Percentiles rank a stretch among this genome's conserved stretches.
Conservation (phyloP, 37 sponge, comb jelly and placozoan species). For the Haliclona indistincta region DNA sequence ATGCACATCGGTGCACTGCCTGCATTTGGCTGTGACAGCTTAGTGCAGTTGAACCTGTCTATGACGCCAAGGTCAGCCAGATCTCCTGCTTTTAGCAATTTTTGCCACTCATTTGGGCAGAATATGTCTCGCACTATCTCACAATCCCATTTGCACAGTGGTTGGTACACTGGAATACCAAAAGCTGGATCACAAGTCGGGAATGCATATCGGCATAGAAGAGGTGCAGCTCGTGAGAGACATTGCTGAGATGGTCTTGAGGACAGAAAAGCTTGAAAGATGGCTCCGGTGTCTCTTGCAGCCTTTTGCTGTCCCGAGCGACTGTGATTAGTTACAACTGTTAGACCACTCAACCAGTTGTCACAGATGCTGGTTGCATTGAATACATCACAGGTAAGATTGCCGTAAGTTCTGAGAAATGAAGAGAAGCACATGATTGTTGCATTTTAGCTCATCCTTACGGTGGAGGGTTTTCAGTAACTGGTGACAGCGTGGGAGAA, state of each 20-base stretch:
- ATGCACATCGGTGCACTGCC: constrained; percentile 69
- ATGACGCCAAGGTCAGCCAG: constrained; percentile 18
- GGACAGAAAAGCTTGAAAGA: neutral
- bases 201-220: constrained; percentile 69
- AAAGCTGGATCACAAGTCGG: constrained; percentile 72
- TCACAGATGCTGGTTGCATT: constrained; percentile 1
- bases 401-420: constrained; percentile 46
- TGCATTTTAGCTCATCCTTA: neutral
- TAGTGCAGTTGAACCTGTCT: constrained; percentile 42
- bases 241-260: constrained; percentile 21
- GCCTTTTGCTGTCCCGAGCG: neutral
- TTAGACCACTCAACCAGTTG: neutral
- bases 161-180: constrained; percentile 37
- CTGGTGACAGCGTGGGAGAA: neutral
- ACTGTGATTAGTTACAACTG: constrained; percentile 25
- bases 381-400: constrained; percentile 47
- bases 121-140: constrained; percentile 25
- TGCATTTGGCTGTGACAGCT: constrained; percentile 28
- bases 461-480: neutral
- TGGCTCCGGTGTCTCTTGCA: neutral
- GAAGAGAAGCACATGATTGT: neutral
- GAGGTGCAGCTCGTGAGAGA: constrained; percentile 18
- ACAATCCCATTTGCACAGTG: constrained; percentile 60
- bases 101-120: constrained; percentile 38
- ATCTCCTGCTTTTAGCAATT: neutral